Base-by-base conservation (phyloP, 2,888 invertebrate genomes). In the Macrophya alboannulata region DNA sequence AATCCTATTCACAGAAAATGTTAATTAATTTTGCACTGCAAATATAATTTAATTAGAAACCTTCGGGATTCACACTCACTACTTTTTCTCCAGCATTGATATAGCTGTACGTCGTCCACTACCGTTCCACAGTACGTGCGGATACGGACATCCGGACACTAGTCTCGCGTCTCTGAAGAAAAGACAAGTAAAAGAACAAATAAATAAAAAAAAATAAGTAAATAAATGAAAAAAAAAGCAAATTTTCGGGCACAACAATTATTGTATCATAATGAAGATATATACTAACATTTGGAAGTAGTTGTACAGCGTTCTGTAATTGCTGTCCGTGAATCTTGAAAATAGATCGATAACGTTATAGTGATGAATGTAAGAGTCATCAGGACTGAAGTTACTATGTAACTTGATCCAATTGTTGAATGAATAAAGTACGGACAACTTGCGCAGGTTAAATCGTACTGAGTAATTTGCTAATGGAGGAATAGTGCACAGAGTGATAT, bases 401-500 rank as follows among this genome's bases (percentile, higher is more conserved):
- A 48, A 21, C 59, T 68, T 84, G 12, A 91, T 87, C 87, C 89
- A 89, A 40, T 86, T 87, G 65, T 91, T 91, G 76, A 91, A 90
- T 2, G 85, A 25, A n/a, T 88, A 86, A 4, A 91, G 74, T 10
- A 87, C 85, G 9, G 85, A 68, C 4, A 88, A 55, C 55, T 89
- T 83, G 0, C 77, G 37, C 15, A 85, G 85, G 45, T 91, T 86
- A 15, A 71, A 85, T 25, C 87, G 59, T 9, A 89, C 74, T 0
- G 88, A 86, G 6, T 91, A 55, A 86, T 92, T 92, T 0, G 87
- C 91, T 59, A 92, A 85, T 0, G 92, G 92, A 62, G 92, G 91
- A 43, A 92, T 86, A 0, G 92, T 92, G 79, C 92, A 92, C 0
- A 92, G 51, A 0, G 90, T 92, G 0, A 92, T 91, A 37, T 87